phyloP scores from a whole-genome alignment of 1,140 invertebrate species.

The Panagrolaimus sp. region DNA sequence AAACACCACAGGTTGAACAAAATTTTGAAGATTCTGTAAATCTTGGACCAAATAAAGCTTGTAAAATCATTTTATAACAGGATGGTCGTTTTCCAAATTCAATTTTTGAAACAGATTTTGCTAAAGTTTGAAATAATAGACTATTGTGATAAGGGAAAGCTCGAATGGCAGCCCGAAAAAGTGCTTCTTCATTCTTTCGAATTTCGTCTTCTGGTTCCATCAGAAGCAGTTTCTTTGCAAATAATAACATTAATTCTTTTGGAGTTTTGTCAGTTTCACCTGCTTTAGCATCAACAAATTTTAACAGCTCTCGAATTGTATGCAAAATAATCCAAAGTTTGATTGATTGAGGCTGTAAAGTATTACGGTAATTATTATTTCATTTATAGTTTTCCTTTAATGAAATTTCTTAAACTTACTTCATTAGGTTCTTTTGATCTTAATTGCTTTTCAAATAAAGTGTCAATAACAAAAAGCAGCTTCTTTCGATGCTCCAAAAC shows the following conservation, averaged over 20 bases:
- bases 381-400: neutral
- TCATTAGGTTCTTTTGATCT: conserved; percentile 68
- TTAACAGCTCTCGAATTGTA: conserved; percentile 31
- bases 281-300: conserved; percentile 30
- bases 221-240: conserved; percentile 19
- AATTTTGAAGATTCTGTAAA: conserved; percentile 69
- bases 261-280: neutral
- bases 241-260: conserved; percentile 7
- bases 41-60: conserved; percentile 75
- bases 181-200: conserved; percentile 20
- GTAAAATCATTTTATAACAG: conserved; percentile 70
- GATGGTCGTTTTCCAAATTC: conserved; percentile 61
- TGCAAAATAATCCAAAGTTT: conserved; percentile 44
- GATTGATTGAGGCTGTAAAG: conserved; percentile 35
- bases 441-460: conserved; percentile 80
- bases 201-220: conserved; percentile 23
- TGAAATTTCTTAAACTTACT: conserved; percentile 61
- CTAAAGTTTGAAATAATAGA: conserved; percentile 33
- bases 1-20: conserved; percentile 76
- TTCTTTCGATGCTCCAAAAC: conserved; percentile 73
- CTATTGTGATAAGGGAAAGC: conserved; percentile 40
- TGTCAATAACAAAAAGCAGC: conserved; percentile 74
- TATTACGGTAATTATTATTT: neutral
- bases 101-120: conserved; percentile 27
- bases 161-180: conserved; percentile 29